Base-by-base conservation (phyloP, 2,113 vertebrate genomes). In the Asarcornis scutulata region DNA sequence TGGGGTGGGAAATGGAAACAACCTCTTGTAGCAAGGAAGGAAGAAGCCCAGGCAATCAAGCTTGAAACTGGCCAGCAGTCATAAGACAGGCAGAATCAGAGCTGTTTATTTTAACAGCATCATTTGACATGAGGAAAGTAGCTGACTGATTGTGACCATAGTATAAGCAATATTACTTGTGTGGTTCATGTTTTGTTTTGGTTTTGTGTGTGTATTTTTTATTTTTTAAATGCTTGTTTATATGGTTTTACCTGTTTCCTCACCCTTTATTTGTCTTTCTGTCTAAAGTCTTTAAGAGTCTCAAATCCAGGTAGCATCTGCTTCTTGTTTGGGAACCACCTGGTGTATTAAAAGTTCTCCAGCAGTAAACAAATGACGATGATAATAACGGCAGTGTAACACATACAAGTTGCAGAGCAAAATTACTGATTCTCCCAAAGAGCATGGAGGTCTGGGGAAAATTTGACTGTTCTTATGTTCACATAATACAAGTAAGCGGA, bases 281-380 rank as follows among this genome's bases (percentile, higher is more conserved):
- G 32, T 21, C 46, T 88, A 75, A 81, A 64, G 32, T 88, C 32
- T 60, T 66, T 32, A 69, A 40, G 58, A 74, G 42, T 75, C 38
- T 92, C 62, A 64, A 92, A 86, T 84, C 15, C 42, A 82, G 26
- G 44, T 74, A 85, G 31, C 73, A 78, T 89, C 69, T 92, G 64
- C 11, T 78, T 91, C 72, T 88, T 78, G 25, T 96, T 89, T 84
- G 52, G 42, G 56, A 92, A 86, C 42, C 7, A 12, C n/a, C 32
- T 78, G 40, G 8, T 53, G 31, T 74, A 23, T 63, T 86, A 56
- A 53, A 75, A 95, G 60, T 58, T 23, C 48, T 91, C 34, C 75
- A 72, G 12, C 91, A 86, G 40, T 77, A 90, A 95, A 90, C 83
- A 86, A 86, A 91, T 36, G 6, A 59, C 81, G 72, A 67, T 40